Conservation (phyloP, 2,888 invertebrate genomes). For the Cephalotes varians region DNA sequence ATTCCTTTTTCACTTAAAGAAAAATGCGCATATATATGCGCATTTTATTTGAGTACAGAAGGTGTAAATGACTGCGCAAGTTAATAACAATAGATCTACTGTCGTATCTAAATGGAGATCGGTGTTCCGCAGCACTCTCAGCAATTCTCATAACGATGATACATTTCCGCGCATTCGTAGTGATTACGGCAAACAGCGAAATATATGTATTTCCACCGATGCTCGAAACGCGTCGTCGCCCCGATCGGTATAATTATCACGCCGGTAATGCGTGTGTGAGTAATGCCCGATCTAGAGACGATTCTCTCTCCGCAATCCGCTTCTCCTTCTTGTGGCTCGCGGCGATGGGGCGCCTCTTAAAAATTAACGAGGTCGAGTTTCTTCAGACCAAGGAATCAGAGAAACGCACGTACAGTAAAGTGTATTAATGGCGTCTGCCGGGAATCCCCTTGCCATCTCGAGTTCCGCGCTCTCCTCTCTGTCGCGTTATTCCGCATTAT, state of each 20-base stretch:
- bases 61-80: not conserved
- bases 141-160: constrained; percentile 56
- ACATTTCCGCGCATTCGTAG: constrained; percentile 58
- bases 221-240: constrained; percentile 10
- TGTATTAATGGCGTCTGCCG: constrained; percentile 30
- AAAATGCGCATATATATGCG: not conserved
- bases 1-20: not conserved
- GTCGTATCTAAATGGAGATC: constrained; percentile 33
- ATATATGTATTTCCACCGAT: constrained; percentile 37
- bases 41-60: not conserved
- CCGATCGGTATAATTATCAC: constrained; percentile 58
- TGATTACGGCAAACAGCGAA: constrained; percentile 52
- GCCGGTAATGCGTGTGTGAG: constrained; percentile 49
- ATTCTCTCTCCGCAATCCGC: not conserved
- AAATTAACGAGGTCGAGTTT: constrained; percentile 67
- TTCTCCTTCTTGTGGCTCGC: not conserved
- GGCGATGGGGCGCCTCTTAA: constrained; percentile 47
- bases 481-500: not conserved
- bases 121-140: constrained; percentile 24
- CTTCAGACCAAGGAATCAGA: constrained; percentile 47
- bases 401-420: constrained; percentile 36
- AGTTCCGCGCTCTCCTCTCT: not conserved
- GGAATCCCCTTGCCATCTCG: constrained; percentile 4
- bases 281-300: constrained; percentile 56
- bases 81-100: constrained; percentile 19